Percentiles rank a stretch among this genome's conserved stretches.
Conservation (phyloP, 37 sponge, comb jelly and placozoan genomes). For the Beroe forskalii region DNA sequence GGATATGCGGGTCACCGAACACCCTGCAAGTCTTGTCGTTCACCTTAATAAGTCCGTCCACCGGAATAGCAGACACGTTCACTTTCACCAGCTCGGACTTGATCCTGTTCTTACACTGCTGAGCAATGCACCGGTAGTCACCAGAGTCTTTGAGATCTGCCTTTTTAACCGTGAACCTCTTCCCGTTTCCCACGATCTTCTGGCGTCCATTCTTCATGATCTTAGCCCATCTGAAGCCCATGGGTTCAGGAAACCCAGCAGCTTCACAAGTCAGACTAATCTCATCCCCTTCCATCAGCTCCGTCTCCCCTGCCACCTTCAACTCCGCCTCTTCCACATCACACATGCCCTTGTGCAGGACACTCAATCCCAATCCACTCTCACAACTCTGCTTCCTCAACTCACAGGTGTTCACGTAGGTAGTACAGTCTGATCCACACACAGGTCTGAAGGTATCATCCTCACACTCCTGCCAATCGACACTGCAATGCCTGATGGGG, state of each 20-base stretch:
- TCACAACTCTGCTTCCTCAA: slow-evolving; percentile 17
- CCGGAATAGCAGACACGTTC: not conserved
- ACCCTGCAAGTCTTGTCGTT: not conserved
- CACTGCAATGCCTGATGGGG: no score
- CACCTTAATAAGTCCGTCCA: not conserved
- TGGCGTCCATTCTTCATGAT: not conserved
- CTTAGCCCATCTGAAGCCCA: not conserved
- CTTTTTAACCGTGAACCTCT: not conserved
- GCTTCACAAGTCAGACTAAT: not conserved
- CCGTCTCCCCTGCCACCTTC: not conserved
- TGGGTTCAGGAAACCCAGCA: not conserved
- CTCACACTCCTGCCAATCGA: not conserved
- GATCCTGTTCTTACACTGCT: not conserved
- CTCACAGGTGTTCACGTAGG: slow-evolving; percentile 39
- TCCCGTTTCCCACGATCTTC: not conserved
- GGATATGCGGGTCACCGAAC: slow-evolving; percentile 1
- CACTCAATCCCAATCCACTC: not conserved
- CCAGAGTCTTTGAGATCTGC: not conserved
- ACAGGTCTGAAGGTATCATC: not conserved
- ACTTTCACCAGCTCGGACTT: not conserved
- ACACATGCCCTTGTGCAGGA: not conserved
- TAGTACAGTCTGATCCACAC: slow-evolving; percentile 20
- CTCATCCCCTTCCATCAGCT: not conserved
- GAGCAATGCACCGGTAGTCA: not conserved
- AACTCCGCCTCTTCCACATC: not conserved